Evolutionary conservation across 1,140 invertebrate genomes (phyloP), one percentile per base, ranked within the genome.

Genomic region (Drosophila kikkawai): DNA sequence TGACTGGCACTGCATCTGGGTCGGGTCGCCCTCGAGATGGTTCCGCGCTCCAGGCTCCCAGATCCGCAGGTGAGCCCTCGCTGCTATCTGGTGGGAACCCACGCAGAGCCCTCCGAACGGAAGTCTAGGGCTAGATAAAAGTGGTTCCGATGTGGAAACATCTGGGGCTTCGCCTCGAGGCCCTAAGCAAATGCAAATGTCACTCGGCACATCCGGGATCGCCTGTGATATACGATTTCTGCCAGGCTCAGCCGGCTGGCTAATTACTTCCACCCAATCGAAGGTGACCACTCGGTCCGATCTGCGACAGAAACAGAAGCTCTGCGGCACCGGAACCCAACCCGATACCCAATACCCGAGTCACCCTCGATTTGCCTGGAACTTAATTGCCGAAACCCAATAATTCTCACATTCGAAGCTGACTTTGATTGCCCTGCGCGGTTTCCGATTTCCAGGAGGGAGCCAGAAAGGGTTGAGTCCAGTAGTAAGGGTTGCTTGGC

Each of bases 301-400:
- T 39, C 32, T 29, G 47, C 19, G n/a, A 47, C 29, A 69, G 50
- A 45, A 32, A 58, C 48, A 48, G 50, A 51, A 79, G 39, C 48
- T 60, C 63, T 41, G 12, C 51, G 36, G 8, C 32, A 84, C 77
- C 85, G 84, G 85, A 90, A 76, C 84, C 63, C 50, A 47, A n/a
- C 17, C 4, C 19, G 82, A 79, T 71, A 84, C 53, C 75, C 71
- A 80, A 83, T 76, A 74, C 80, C 39, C 53, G 59, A 36, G n/a
- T 51, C 55, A 73, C 70, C 70, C 70, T 58, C 65, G 37, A 15
- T 48, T n/a, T 29, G 4, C 13, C 42, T 15, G 50, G 34, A 50
- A 67, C 53, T 70, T 84, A 67, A 61, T 84, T 79, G 73, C 58
- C 55, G 82, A 84, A 90, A 81, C 78, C 75, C 85, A 80, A 88